Evolutionary conservation across 2,797 vertebrate genomes (phyloP), one percentile per base, ranked within the genome.

Genomic region (Lithobates pipiens): DNA sequence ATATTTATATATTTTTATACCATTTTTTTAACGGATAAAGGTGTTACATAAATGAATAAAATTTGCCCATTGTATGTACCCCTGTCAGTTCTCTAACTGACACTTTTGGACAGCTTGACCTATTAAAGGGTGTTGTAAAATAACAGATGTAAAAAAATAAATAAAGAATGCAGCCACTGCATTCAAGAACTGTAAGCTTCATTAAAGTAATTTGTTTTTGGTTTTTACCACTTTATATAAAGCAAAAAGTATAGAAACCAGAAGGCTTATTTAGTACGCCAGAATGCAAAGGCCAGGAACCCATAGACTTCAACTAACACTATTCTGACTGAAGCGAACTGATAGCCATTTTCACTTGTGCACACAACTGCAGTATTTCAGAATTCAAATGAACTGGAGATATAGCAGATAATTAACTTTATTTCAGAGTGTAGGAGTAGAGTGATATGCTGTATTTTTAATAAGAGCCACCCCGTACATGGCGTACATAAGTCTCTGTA

Each of bases 381-480:
- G n/a, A 65, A 65, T 23, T 65, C 2, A 25, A 25, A 67, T 67
- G 65, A 29, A 27, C 25, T 25, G 65, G 27, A 67, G 42, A 69
- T 50, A 68, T 29, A 13, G 34, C 25, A 80, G 50, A 80, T 80
- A 69, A 80, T 80, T 70, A 61, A 13, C 50, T 27, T 72, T 7
- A 63, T 18, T 23, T 61, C 10, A 21, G n/a, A 61, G 54, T 81
- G 50, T 61, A 72, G 54, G 54, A 39, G 69, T 63, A 11, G 44
- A 73, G 76, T 72, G 57, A 34, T 63, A 29, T 67, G 61, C 36
- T 25, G 54, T 57, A 29, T 46, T 32, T 39, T 77, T 82, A 86
- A 71, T 61, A 44, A 77, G 75, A 82, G 74, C 25, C 54, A n/a
- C 32, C 46, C 7, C 69, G 57, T 42, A 46, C 50, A 80, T 57